Evolutionary conservation across 2,113 vertebrate genomes (phyloP).

Genomic region (Egretta garzetta): DNA sequence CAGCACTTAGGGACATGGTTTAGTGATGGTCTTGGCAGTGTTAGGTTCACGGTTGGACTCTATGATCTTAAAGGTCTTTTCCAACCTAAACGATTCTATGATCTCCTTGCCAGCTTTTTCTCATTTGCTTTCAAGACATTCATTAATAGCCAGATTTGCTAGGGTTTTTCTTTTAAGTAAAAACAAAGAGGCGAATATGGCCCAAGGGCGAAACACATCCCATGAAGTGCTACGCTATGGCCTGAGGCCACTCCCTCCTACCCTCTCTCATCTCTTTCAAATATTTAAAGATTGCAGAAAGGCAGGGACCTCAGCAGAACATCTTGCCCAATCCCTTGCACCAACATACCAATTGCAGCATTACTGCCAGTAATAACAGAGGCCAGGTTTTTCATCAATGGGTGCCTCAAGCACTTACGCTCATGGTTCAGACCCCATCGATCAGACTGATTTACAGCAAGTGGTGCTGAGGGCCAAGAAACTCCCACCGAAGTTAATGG

Average conservation of each 20-base stretch:
- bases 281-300: slow-evolving; percentile 31
- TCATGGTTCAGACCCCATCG: background rate
- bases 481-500: accelerated
- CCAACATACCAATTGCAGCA: background rate
- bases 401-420: background rate
- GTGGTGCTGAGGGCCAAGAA: background rate
- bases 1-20: background rate
- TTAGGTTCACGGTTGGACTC: background rate
- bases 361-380: background rate
- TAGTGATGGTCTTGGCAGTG: background rate
- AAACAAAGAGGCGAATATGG: background rate
- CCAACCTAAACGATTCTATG: background rate
- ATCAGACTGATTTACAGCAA: slow-evolving; percentile 1
- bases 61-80: background rate
- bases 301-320: background rate
- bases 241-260: background rate
- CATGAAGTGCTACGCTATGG: background rate
- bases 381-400: background rate
- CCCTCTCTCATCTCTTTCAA: slow-evolving; percentile 10
- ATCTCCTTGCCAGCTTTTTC: background rate
- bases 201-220: background rate
- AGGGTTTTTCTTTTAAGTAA: background rate
- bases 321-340: background rate
- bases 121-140: slow-evolving; percentile 2
- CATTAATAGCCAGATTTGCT: background rate